Evolutionary conservation across 2,113 vertebrate genomes (phyloP), one percentile per base, ranked within the genome.

Genomic region (Indri indri): DNA sequence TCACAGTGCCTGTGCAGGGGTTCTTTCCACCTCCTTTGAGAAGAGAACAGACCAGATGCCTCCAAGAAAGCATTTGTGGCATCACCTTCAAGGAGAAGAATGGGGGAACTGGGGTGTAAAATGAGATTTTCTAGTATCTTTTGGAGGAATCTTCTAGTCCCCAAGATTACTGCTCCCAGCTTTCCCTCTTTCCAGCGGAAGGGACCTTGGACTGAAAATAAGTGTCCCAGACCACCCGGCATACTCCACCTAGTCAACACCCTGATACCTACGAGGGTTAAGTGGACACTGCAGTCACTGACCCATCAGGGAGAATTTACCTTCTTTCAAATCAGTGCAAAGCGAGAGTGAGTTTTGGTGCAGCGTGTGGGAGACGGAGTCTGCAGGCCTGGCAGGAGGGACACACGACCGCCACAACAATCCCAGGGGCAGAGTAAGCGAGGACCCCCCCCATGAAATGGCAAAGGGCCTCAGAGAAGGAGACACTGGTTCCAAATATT

Each of bases 301-400:
- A 65, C 5, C 0, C n/a, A 25, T 27, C 3, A 1, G 3, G 20
- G 16, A 66, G 25, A 61, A 61, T 52, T 23, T 18, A 32, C 8
- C 81, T 66, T 74, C 45, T 79, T 88, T 85, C 9, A 16, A 65
- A 61, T 16, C 11, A n/a, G 13, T 27, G 70, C 54, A 42, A 45
- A 88, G 27, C n/a, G 18, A 70, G 63, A 66, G 14, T 40, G 54
- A 73, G 14, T 40, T 47, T 32, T 20, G 1, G 54, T 57, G 30
- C 1, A 20, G 54, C 0, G 0, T 32, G 14, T 45, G 23, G 81
- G 22, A 11, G 18, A 81, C 1, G 47, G 4, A 4, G 7, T 37
- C 7, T 1, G 45, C 17, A 57, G 22, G 32, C 5, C 2, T 37
- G 6, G 12, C 12, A 7, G 34, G n/a, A 9, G 23, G 4, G 22